Conservation (phyloP, 2,113 vertebrate species). For the Chionomys nivalis region DNA sequence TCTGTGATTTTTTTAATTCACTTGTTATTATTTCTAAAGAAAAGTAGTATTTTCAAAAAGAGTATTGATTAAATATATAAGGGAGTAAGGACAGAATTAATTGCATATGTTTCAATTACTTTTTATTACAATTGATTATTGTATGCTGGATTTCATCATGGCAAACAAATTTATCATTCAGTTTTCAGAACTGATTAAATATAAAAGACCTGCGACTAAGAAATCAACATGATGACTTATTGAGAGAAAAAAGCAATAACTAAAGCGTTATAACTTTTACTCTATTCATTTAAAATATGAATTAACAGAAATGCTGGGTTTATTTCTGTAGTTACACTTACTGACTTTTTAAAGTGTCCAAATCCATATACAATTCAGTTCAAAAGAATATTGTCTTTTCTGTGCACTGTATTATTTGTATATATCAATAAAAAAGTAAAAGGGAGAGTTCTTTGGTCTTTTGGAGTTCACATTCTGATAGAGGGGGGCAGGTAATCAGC, state of each 20-base stretch:
- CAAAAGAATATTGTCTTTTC: not conserved
- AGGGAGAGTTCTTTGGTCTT: not conserved
- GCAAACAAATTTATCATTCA: not conserved
- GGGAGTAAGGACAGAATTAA: not conserved
- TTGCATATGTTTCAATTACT: not conserved
- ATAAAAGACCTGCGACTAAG: not conserved
- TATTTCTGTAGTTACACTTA: slow-evolving; percentile 29
- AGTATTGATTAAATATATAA: not conserved
- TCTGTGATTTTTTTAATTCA: not conserved
- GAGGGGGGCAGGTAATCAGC: not conserved
- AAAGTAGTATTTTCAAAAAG: not conserved
- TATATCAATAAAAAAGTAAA: slow-evolving; percentile 1
- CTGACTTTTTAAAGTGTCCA: not conserved
- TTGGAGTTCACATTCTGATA: not conserved
- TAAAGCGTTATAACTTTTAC: not conserved
- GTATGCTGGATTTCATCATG: not conserved
- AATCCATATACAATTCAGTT: not conserved
- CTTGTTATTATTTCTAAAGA: not conserved
- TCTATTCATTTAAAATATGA: slow-evolving; percentile 23
- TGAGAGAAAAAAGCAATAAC: not conserved
- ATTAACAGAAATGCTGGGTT: not conserved
- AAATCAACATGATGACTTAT: not conserved
- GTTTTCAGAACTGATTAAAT: slow-evolving; percentile 20
- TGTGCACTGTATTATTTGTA: not conserved
- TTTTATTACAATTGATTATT: slow-evolving; percentile 40